A percentile compares a stretch with the other conserved stretches of the same genome.
phyloP scores from a whole-genome alignment of 2,888 invertebrate species.

The Cristatella mucedo region DNA sequence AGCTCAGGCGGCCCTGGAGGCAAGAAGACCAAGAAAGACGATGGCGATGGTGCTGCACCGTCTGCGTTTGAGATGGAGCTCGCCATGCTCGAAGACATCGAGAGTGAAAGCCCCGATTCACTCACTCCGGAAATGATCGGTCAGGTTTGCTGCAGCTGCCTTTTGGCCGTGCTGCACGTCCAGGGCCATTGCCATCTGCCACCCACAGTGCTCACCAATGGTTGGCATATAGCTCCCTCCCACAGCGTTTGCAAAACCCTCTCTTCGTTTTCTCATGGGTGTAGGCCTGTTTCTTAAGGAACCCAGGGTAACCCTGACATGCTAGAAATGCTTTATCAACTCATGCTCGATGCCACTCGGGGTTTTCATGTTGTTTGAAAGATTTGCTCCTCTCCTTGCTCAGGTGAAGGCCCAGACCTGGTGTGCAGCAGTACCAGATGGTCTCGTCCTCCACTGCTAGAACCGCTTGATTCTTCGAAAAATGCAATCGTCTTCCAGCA shows the following conservation, averaged over 20 bases:
- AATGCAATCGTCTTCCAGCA: constrained; percentile 73
- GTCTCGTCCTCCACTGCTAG: constrained; percentile 55
- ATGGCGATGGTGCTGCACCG: constrained; percentile 24
- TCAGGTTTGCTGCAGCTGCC: no score
- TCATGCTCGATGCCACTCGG: no score
- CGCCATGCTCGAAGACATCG: constrained; percentile 48
- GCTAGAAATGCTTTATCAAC: no score
- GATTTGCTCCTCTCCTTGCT: constrained; percentile 4
- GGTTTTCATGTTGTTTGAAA: no score
- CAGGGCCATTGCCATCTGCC: no score
- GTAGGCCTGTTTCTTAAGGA: no score
- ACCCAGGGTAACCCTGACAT: no score
- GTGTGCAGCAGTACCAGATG: constrained; percentile 40
- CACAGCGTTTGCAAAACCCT: background rate
- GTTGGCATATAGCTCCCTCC: background rate
- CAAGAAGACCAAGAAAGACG: constrained; percentile 12
- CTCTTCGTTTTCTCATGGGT: no score
- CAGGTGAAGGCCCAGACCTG: constrained; percentile 22
- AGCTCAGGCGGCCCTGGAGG: background rate
- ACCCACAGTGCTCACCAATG: no score
- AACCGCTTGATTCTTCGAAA: constrained; percentile 48
- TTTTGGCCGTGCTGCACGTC: no score
- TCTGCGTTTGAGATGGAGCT: constrained; percentile 52
- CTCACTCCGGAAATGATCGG: no score
- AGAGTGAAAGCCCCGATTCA: no score